A percentile compares a stretch with the other conserved stretches of the same genome.
Evolutionary conservation across 2,888 invertebrate species (phyloP).

Genomic region (Papilio gigon): DNA sequence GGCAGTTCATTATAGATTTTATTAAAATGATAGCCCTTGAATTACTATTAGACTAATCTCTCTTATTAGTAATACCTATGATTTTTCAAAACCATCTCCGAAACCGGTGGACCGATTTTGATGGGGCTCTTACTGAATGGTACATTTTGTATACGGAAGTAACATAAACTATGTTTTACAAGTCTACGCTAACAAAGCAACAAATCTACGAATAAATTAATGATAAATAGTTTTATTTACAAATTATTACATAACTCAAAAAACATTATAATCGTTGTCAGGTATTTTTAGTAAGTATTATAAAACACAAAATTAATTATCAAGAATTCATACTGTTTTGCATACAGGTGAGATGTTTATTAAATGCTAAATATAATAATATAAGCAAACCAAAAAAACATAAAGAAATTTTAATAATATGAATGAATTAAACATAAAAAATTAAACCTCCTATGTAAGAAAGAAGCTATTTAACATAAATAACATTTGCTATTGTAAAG

Average conservation of each 20-base stretch:
- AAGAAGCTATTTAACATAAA: constrained; percentile 17
- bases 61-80: background rate
- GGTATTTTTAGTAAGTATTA: too few relatives aligned
- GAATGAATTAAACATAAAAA: background rate
- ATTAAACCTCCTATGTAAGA: background rate
- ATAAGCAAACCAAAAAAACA: constrained; percentile 4
- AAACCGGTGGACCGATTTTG: too few relatives aligned
- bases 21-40: constrained; percentile 5
- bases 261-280: too few relatives aligned
- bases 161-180: too few relatives aligned
- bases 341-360: constrained; percentile 10
- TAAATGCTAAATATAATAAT: background rate
- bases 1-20: background rate
- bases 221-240: background rate
- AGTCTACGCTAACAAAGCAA: too few relatives aligned
- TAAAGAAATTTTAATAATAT: constrained; percentile 2
- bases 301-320: background rate
- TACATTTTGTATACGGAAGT: too few relatives aligned
- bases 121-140: too few relatives aligned
- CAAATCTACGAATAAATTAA: too few relatives aligned
- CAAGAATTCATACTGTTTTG: background rate
- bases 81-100: background rate
- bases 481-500: constrained; percentile 23
- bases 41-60: background rate
- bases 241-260: too few relatives aligned